Conservation (phyloP, 2,797 vertebrate genomes). For the Loriculus beryllinus region DNA sequence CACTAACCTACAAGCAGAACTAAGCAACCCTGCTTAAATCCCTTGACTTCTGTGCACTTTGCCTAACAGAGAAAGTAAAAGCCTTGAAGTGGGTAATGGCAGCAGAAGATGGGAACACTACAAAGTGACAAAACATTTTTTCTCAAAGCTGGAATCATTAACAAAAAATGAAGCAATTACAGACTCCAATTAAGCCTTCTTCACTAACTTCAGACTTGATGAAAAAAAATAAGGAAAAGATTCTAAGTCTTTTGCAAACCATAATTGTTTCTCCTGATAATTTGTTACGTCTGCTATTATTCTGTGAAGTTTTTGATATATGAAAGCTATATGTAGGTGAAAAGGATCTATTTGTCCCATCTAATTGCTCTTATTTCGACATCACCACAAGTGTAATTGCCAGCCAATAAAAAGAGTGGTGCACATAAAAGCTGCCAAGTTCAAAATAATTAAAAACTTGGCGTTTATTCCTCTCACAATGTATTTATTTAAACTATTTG, state of each 20-base stretch:
- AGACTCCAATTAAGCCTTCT: neutral
- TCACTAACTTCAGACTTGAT: neutral
- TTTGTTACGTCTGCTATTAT: neutral
- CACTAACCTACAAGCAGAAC: neutral
- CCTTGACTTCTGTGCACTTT: slow-evolving; percentile 2
- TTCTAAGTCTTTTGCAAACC: neutral
- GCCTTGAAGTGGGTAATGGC: slow-evolving; percentile 16
- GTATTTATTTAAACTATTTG: neutral
- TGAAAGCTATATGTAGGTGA: neutral
- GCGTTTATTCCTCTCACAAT: neutral
- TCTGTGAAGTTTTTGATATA: neutral
- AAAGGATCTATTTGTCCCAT: neutral
- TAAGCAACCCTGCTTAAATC: slow-evolving; percentile 5
- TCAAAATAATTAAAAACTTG: neutral
- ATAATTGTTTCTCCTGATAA: neutral
- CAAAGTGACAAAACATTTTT: neutral
- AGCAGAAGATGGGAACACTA: neutral
- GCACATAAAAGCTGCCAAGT: neutral
- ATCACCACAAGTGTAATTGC: neutral
- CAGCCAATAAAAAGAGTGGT: neutral
- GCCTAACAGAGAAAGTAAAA: neutral
- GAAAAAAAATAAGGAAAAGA: neutral
- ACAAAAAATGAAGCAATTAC: neutral
- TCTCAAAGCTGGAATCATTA: neutral
- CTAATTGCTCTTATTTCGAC: neutral